Base-by-base conservation (phyloP, 1,140 invertebrate species). In the Cheumatopsyche charites region DNA sequence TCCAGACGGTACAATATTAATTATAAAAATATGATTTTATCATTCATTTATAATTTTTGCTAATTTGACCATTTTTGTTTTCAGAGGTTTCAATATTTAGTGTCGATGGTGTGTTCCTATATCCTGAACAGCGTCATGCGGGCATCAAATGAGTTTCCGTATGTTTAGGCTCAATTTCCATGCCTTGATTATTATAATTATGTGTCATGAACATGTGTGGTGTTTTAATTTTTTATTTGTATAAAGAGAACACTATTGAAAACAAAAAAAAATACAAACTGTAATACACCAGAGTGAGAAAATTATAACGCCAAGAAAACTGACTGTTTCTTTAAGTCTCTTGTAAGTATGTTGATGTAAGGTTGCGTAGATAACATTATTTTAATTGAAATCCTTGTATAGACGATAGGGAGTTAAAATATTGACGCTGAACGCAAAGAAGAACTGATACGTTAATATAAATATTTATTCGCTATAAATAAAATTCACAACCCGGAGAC, bases 81-180 rank as follows among this genome's bases (percentile, higher is more conserved):
- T 52, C 89, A 97, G 95, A 94, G 85, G 88, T 92, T 78, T 96
- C 94, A 78, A 95, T 97, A 86, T 96, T 95, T 85, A 94, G 90
- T 78, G 93, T 97, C 80, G 92, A 96, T 84, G 94, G 94, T 77
- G 87, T 95, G 67, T 87, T 88, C 80, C 81, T 94, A 77, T 88
- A 90, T 79, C 87, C 90, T 42, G 93, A 94, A 75, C 77, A 77
- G 61, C 80, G 79, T 72, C 80, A 80, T 77, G 79, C 77, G 36
- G 77, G 77, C 68, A 77, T 80, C 76, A 82, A 82, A 77, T 82
- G 81, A 83, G 78, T 11, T n/a, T 15, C 6, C n/a, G 25, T 9
- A 19, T 23, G 12, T 43, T 17, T 58, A 41, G 25, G 76, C 62
- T 55, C 73, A 62, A 61, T 61, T 36, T 68, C 65, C 65, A 69